Evolutionary conservation across 92 coral and sea anemone genomes (phyloP).

Genomic region (Zoanthus sansibaricus): DNA sequence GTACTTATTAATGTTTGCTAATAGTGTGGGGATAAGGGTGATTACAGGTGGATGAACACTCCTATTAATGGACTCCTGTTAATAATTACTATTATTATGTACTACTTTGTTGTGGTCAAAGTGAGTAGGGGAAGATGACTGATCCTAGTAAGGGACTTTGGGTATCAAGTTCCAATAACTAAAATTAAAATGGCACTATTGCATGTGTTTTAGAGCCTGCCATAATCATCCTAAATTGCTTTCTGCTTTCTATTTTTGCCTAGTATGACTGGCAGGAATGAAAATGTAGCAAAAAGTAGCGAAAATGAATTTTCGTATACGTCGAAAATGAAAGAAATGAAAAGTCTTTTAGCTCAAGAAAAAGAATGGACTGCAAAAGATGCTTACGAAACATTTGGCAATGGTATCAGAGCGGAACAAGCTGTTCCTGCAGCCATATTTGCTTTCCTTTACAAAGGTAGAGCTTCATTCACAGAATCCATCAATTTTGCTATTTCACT

Average conservation of each 20-base stretch:
- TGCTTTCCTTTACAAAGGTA: conserved; percentile 84
- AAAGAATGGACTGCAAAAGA: conserved; percentile 64
- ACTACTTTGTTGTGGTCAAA: too few species aligned
- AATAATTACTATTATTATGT: too few species aligned
- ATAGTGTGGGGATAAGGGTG: too few species aligned
- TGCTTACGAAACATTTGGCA: conserved; percentile 82
- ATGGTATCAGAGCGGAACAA: conserved; percentile 89
- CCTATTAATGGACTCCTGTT: too few species aligned
- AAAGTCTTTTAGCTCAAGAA: conserved; percentile 63
- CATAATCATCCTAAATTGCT: neutral
- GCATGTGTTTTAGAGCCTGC: neutral
- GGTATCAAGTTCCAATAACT: too few species aligned
- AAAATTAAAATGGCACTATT: neutral
- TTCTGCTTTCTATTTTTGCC: neutral
- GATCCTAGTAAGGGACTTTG: too few species aligned
- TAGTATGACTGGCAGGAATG: neutral
- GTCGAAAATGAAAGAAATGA: conserved; percentile 80
- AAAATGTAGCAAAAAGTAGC: neutral
- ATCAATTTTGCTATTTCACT: conserved; percentile 92
- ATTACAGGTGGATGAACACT: too few species aligned
- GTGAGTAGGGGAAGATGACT: too few species aligned
- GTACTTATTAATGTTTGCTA: too few species aligned
- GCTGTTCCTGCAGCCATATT: conserved; percentile 99
- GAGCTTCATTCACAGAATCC: conserved; percentile 74
- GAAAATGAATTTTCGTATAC: conserved; percentile 68